phyloP scores from a whole-genome alignment of 2,113 vertebrate species.

The Machaerirhynchus nigripectus region DNA sequence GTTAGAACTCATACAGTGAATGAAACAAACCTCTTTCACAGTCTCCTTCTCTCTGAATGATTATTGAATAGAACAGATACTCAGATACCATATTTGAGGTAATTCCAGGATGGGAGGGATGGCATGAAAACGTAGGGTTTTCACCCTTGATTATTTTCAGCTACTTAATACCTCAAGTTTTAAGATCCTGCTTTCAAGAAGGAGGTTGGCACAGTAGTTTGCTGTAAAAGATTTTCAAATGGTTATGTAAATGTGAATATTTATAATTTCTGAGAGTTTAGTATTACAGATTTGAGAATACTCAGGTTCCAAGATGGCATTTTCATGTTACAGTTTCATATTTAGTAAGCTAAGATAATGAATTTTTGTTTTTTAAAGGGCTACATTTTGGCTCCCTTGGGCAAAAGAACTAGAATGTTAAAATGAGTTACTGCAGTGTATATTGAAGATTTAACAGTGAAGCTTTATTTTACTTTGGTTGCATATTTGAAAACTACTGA shows the following conservation, averaged over 20 bases:
- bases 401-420: neutral
- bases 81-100: neutral
- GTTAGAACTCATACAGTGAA: neutral
- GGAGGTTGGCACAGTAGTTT: neutral
- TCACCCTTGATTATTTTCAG: neutral
- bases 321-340: constrained; percentile 2
- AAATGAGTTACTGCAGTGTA: neutral
- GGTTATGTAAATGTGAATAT: neutral
- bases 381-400: neutral
- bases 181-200: neutral
- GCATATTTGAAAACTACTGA: neutral
- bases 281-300: neutral
- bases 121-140: neutral
- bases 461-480: neutral
- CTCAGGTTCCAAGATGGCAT: neutral
- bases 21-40: neutral
- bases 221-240: neutral
- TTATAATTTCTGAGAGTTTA: neutral
- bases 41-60: neutral
- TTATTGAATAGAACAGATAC: neutral
- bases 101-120: neutral
- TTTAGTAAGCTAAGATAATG: neutral
- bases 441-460: neutral
- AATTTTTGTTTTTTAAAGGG: neutral
- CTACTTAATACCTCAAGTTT: neutral